Percentiles rank a stretch among this genome's conserved stretches.
Evolutionary conservation across 2,113 vertebrate genomes (phyloP).

Genomic region (Chionis minor): DNA sequence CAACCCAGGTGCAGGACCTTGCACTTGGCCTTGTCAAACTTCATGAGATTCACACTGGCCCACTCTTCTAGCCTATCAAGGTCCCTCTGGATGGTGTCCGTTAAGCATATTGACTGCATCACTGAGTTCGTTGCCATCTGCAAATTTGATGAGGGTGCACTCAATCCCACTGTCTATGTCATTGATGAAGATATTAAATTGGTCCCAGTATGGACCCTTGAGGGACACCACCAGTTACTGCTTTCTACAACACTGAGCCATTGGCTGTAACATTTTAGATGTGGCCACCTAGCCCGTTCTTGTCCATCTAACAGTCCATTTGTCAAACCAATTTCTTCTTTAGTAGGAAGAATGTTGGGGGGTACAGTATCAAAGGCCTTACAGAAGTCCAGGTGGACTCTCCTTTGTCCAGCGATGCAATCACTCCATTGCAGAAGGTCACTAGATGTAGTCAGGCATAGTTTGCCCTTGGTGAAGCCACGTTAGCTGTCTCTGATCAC

Average conservation of each 20-base stretch:
- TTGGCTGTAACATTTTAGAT: background rate
- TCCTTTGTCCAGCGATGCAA: background rate
- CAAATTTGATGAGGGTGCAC: background rate
- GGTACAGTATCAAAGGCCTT: background rate
- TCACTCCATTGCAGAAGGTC: background rate
- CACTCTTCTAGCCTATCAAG: background rate
- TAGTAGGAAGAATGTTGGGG: background rate
- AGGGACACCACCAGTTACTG: background rate
- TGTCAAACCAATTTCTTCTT: background rate
- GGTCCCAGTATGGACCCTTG: too few relatives aligned
- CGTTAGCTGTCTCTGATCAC: background rate
- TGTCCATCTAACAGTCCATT: background rate
- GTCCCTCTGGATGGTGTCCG: background rate
- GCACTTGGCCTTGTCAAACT: background rate
- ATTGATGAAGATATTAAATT: background rate
- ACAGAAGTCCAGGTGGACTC: background rate
- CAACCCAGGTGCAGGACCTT: accelerated
- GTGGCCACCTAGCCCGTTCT: background rate
- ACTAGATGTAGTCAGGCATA: background rate
- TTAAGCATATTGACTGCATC: background rate
- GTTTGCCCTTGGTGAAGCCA: background rate
- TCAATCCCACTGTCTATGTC: background rate
- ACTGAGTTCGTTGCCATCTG: background rate
- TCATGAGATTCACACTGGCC: background rate
- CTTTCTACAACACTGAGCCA: background rate